Evolutionary conservation across 2,797 vertebrate genomes (phyloP), one percentile per base, ranked within the genome.

Genomic region (Lates japonicus): DNA sequence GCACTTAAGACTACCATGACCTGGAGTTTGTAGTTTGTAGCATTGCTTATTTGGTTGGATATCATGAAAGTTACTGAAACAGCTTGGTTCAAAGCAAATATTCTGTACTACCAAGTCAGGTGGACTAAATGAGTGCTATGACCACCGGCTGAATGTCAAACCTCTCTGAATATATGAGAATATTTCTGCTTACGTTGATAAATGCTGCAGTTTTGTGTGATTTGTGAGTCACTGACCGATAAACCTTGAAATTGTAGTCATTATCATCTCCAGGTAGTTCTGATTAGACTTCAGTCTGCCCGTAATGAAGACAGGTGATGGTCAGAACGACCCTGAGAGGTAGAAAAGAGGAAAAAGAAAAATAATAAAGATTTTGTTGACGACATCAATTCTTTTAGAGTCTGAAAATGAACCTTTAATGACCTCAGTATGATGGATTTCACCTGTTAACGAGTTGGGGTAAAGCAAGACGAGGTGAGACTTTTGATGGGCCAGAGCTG

Each of bases 391-490:
- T 65, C 39, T 46, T 19, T 8, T 7, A 41, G 9, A 11, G 48
- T 20, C 44, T 25, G 57, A n/a, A 76, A 54, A 83, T 76, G 39
- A 87, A 70, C 25, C 29, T 72, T 65, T 82, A 82, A 82, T 20
- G 74, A 78, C 74, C 20, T 54, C 20, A 4, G 44, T 8, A 1
- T 69, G 76, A 82, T 37, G 71, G 75, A 75, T 73, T 46, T 72
- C 29, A 33, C 37, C 19, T n/a, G 60, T 69, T 42, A 76, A 70
- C 4, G 54, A 42, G 67, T 52, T 11, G 33, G 60, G 60, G 73
- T 33, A 29, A 42, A 51, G 55, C 12, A 35, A 31, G 72, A 8
- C 10, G 57, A 81, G 69, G 59, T n/a, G 72, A 69, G 58, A 57
- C 42, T 2, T 29, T 4, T 52, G 35, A 60, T 49, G 46, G 74